These are phyloP conservation scores for Ectobius pallidus DNA, from an alignment of 2,888 invertebrate species.

Conservation along the genomic window DNA sequence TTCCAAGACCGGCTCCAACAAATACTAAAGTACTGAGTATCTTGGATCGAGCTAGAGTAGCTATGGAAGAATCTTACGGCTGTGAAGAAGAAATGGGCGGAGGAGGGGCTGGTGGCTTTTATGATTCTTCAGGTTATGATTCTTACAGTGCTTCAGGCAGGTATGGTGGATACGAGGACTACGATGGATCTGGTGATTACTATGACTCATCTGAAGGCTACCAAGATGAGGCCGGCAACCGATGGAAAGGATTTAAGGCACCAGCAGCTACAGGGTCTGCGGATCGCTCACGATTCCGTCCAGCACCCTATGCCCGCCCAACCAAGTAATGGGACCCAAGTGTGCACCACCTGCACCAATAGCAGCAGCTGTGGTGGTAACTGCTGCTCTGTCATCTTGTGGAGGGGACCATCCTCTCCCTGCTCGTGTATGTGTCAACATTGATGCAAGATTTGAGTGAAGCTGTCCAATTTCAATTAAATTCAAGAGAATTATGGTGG, in stretches of 20 bases:
- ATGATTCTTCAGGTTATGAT: conserved; percentile 42
- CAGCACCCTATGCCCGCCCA: conserved; percentile 64
- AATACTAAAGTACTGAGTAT: conserved; percentile 86
- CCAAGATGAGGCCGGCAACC: conserved; percentile 60
- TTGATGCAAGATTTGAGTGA: conserved; percentile 33
- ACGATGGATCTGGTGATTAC: conserved; percentile 56
- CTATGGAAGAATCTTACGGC: conserved; percentile 71
- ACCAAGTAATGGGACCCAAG: conserved; percentile 57
- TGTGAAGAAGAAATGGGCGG: conserved; percentile 38
- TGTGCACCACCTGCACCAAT: conserved; percentile 49
- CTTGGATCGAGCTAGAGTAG: conserved; percentile 77
- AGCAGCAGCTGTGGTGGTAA: conserved; percentile 31
- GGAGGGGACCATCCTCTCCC: conserved; percentile 20
- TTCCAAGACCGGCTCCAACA: conserved; percentile 54
- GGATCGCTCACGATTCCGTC: conserved; percentile 61
- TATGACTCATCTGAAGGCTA: conserved; percentile 56
- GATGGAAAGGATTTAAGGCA: conserved; percentile 64
- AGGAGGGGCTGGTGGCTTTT: conserved; percentile 39
- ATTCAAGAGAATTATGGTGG: neutral
- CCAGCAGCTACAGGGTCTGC: conserved; percentile 57
- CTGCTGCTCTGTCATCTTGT: conserved; percentile 20
- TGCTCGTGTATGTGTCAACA: conserved; percentile 24
- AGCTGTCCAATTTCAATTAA: too few species aligned
- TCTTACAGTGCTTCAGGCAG: conserved; percentile 43
- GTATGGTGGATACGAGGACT: conserved; percentile 52